Base-by-base conservation (phyloP, 2,797 vertebrate genomes). In the Gymnocypris eckloni region DNA sequence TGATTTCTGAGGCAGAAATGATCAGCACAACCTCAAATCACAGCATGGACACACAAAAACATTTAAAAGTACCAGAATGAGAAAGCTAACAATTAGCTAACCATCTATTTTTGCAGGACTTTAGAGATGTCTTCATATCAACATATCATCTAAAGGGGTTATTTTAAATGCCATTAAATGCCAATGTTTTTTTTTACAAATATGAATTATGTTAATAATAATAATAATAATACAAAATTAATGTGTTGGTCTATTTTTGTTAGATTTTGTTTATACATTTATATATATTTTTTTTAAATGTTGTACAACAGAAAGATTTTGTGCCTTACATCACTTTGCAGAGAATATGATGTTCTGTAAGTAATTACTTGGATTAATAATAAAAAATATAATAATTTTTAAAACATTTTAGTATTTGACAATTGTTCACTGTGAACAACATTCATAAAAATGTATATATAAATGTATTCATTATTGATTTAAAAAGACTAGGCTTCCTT, bases 381-480 rank as follows among this genome's bases (percentile, higher is more conserved):
- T 18, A 48, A 15, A n/a, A 25, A 33, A 33, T 33, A 72, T 25
- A 25, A 45, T 48, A 10, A 9, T 28, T 18, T 28, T 50, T 4
- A 16, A 9, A 1, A 28, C 4, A 20, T 69, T 69, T 39, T 33
- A 69, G 37, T 39, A 69, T 69, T 20, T 69, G 4, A 25, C 16
- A 0, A 10, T 10, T 48, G n/a, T 28, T 18, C 28, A 54, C 20
- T 20, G 12, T n/a, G 28, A 37, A 41, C 39, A 70, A 39, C n/a
- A 28, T 54, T 18, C 4, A 18, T 72, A 25, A 41, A 41, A 70
- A 37, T 25, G 18, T 52, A 77, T 13, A 20, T n/a, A 50, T 64
- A 13, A 48, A 82, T 73, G 6, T 16, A 73, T 73, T 73, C 54
- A 73, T 48, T 48, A 50, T 73, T 83, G 41, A 75, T 83, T 76